Evolutionary conservation across 2,113 vertebrate genomes (phyloP).

Genomic region (Campylorhamphus procurvoides): DNA sequence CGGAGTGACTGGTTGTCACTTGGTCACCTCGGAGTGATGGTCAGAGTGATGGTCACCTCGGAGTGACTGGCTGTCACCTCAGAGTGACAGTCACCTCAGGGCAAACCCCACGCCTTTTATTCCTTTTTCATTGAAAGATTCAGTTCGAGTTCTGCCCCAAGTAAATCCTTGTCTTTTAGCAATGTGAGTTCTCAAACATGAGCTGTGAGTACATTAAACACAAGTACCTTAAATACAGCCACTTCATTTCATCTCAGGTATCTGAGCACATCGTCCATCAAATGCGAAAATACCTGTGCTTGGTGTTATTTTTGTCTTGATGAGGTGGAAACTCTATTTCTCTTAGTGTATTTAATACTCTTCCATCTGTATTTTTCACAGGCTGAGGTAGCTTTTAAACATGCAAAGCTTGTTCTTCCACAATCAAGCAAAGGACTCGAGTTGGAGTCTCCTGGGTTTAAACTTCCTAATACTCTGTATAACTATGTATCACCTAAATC

Average conservation of each 20-base stretch:
- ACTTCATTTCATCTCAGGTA: not conserved
- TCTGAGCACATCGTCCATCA: rapidly evolving
- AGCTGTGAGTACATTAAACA: rapidly evolving
- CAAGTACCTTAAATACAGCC: rapidly evolving
- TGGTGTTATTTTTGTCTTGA: not conserved
- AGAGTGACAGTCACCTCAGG: not conserved
- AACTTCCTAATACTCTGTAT: not conserved
- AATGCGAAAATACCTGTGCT: not conserved
- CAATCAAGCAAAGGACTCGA: not conserved
- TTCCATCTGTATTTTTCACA: rapidly evolving
- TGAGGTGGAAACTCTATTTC: not conserved
- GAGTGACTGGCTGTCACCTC: not conserved
- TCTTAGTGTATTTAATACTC: rapidly evolving
- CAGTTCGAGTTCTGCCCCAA: not conserved
- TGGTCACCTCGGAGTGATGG: not conserved
- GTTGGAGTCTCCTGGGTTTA: not conserved
- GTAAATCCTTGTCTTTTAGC: not conserved
- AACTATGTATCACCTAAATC: not conserved
- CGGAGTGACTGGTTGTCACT: not conserved
- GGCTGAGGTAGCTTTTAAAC: not conserved
- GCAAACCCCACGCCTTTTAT: rapidly evolving
- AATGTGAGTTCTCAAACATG: not conserved
- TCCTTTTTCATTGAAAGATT: rapidly evolving
- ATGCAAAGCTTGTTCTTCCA: not conserved
- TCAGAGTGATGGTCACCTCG: not conserved